phyloP scores from a whole-genome alignment of 2,888 invertebrate species.

The Herminia tarsipennalis region DNA sequence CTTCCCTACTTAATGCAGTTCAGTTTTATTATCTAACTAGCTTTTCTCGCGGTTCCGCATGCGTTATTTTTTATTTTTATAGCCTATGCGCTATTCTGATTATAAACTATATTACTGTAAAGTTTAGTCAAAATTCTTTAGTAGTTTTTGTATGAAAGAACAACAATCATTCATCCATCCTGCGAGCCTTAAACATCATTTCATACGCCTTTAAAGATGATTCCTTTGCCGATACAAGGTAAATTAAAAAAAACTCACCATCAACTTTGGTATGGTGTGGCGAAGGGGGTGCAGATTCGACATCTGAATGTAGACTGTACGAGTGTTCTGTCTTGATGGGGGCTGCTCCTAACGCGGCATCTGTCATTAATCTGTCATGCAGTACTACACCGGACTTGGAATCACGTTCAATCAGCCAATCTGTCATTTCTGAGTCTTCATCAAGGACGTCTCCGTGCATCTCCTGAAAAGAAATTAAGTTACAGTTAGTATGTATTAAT shows the following conservation, averaged over 20 bases:
- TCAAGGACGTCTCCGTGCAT: slow-evolving; percentile 87
- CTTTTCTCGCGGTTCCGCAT: no score
- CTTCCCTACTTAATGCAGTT: no score
- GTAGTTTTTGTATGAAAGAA: no score
- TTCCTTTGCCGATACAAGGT: background rate
- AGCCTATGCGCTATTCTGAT: no score
- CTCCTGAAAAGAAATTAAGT: slow-evolving; percentile 78
- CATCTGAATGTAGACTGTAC: slow-evolving; percentile 92
- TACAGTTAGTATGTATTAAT: background rate
- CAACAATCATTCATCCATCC: no score
- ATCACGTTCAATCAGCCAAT: slow-evolving; percentile 90
- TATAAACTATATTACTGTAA: no score
- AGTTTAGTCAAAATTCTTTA: no score
- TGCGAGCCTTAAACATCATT: no score
- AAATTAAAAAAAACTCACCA: slow-evolving; percentile 69
- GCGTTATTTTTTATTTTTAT: no score
- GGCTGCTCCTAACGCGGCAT: slow-evolving; percentile 91
- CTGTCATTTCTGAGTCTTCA: slow-evolving; percentile 88
- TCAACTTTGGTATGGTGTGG: slow-evolving; percentile 90
- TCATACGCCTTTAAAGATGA: no score
- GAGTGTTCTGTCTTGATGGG: slow-evolving; percentile 97
- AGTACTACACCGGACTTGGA: slow-evolving; percentile 90
- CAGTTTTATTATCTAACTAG: no score
- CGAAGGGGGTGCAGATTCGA: slow-evolving; percentile 89
- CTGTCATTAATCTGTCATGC: slow-evolving; percentile 95